These are phyloP conservation scores for Zoroaster sp. DNA, from an alignment of 53 echinoderm and acorn worm genomes.

Conservation along the genomic window DNA sequence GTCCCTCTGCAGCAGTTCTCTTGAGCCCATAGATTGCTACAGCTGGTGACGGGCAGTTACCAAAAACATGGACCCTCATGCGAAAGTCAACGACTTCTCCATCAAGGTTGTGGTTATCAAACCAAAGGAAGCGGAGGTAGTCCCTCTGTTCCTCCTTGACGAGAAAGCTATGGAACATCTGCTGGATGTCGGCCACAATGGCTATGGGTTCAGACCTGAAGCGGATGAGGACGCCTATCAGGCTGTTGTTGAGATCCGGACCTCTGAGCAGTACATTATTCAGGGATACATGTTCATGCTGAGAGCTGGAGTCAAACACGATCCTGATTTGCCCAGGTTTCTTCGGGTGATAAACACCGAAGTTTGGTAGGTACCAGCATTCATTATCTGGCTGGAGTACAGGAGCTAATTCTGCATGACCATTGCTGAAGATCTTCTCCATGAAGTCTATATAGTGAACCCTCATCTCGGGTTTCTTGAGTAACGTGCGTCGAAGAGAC, in stretches of 20 bases:
- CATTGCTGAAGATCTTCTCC: constrained; percentile 7
- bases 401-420: constrained; percentile 19
- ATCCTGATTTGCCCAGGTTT: constrained; percentile 29
- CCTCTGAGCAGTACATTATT: constrained; percentile 16
- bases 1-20: constrained; percentile 14
- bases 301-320: constrained; percentile 33
- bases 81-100: constrained; percentile 34
- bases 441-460: constrained; percentile 7
- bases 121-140: constrained; percentile 56
- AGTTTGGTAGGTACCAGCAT: constrained; percentile 29
- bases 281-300: not conserved
- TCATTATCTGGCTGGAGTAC: constrained; percentile 7
- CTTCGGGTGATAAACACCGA: constrained; percentile 40
- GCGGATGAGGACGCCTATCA: constrained; percentile 13
- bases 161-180: constrained; percentile 15
- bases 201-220: constrained; percentile 2
- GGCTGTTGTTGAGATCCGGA: constrained; percentile 25
- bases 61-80: constrained; percentile 74
- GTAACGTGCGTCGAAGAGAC: constrained; percentile 13
- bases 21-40: constrained; percentile 46
- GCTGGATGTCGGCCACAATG: constrained; percentile 8
- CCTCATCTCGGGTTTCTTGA: constrained; percentile 25
- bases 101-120: not conserved
- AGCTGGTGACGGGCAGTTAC: constrained; percentile 62
- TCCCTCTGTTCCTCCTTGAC: constrained; percentile 39